Evolutionary conservation across 2,888 invertebrate species (phyloP).

Genomic region (Philaethria dido): DNA sequence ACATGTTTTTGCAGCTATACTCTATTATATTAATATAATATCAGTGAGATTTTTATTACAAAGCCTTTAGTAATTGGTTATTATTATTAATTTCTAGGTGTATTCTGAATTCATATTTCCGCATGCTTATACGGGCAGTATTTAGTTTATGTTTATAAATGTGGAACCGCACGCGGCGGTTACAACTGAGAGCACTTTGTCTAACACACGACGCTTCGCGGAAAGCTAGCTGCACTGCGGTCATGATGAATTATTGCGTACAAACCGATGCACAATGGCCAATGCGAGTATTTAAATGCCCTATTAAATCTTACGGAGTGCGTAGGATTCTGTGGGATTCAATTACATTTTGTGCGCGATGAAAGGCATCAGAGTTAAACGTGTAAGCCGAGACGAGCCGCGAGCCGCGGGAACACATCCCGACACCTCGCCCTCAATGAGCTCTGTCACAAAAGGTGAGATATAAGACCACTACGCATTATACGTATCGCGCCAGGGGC

Average conservation of each 20-base stretch:
- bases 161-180: slow-evolving; percentile 61
- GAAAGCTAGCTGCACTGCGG: slow-evolving; percentile 73
- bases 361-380: slow-evolving; percentile 79
- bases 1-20: neutral
- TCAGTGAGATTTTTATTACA: neutral
- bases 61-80: neutral
- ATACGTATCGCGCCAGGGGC: slow-evolving; percentile 72
- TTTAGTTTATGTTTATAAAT: slow-evolving; percentile 55
- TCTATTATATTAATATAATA: neutral
- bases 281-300: slow-evolving; percentile 84
- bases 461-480: slow-evolving; percentile 62
- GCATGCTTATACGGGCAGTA: slow-evolving; percentile 45
- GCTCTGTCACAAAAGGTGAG: slow-evolving; percentile 82
- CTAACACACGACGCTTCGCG: slow-evolving; percentile 68
- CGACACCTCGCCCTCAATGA: slow-evolving; percentile 82
- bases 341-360: slow-evolving; percentile 83
- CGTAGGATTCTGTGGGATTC: slow-evolving; percentile 83
- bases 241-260: slow-evolving; percentile 80
- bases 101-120: slow-evolving; percentile 46
- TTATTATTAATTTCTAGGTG: neutral
- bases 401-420: slow-evolving; percentile 77
- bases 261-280: slow-evolving; percentile 80
- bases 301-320: slow-evolving; percentile 82
- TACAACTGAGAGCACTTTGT: slow-evolving; percentile 62
- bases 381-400: slow-evolving; percentile 80